Evolutionary conservation across 2,888 invertebrate species (phyloP).

Genomic region (Agriopis leucophaearia): DNA sequence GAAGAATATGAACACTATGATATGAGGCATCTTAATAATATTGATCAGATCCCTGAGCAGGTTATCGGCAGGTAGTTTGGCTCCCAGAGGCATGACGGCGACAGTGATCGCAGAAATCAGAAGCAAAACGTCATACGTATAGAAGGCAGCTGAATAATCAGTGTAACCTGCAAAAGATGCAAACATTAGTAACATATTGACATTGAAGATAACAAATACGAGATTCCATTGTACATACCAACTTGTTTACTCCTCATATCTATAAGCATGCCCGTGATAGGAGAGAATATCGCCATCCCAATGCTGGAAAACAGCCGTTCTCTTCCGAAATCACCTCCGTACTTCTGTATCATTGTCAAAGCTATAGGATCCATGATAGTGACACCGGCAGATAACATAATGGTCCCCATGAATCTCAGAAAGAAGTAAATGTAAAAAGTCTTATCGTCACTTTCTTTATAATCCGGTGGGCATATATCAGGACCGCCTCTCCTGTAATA

Average conservation of each 20-base stretch:
- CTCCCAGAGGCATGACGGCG: constrained; percentile 92
- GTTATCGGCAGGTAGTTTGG: constrained; percentile 92
- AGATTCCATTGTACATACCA: constrained; percentile 73
- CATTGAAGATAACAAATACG: constrained; percentile 75
- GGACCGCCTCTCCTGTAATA: constrained; percentile 89
- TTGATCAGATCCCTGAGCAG: constrained; percentile 91
- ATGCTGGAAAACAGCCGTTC: constrained; percentile 93
- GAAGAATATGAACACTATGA: constrained; percentile 93
- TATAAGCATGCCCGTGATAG: constrained; percentile 92
- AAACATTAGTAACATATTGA: constrained; percentile 70
- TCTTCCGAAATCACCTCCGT: constrained; percentile 93
- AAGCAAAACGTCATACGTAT: constrained; percentile 91
- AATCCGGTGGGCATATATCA: constrained; percentile 92
- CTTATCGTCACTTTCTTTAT: constrained; percentile 91
- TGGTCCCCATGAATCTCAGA: constrained; percentile 92
- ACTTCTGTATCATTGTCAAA: constrained; percentile 93
- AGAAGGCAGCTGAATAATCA: constrained; percentile 96
- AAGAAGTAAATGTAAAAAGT: constrained; percentile 95
- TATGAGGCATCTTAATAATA: constrained; percentile 92
- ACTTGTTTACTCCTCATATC: constrained; percentile 89
- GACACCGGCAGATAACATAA: constrained; percentile 94
- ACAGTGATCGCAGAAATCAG: constrained; percentile 91
- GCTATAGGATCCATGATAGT: constrained; percentile 96
- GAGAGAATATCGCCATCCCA: constrained; percentile 94
- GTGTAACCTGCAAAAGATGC: constrained; percentile 88